Conservation (phyloP, 23 tunicate species). For the Trididemnum miniatum region DNA sequence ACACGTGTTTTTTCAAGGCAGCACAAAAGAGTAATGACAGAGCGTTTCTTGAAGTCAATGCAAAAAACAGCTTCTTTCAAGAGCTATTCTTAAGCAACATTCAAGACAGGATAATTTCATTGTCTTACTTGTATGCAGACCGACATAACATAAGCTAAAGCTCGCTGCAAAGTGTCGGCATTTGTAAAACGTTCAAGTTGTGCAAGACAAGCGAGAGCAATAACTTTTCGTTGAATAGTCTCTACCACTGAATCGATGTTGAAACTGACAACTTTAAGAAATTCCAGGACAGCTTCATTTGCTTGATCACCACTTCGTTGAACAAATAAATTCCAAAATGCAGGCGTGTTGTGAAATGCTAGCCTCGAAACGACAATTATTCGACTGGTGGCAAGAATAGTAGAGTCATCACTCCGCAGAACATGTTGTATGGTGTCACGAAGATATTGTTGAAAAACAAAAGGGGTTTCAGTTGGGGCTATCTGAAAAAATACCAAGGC, state of each 20-base stretch:
- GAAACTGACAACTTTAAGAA: constrained; percentile 12
- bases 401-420: neutral
- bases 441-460: constrained; percentile 34
- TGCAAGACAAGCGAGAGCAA: constrained; percentile 34
- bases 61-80: no score
- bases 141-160: constrained; percentile 7
- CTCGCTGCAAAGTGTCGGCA: neutral
- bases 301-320: neutral
- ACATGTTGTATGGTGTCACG: constrained; percentile 37
- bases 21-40: no score
- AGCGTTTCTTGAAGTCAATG: no score
- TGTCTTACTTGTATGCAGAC: constrained; percentile 36
- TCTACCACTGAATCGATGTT: constrained; percentile 42
- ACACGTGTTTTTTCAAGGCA: no score
- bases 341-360: constrained; percentile 21
- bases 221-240: constrained; percentile 21
- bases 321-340: constrained; percentile 17
- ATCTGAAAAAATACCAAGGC: constrained; percentile 8
- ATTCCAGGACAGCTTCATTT: constrained; percentile 12
- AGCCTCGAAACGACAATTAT: constrained; percentile 24
- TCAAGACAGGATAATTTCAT: no score
- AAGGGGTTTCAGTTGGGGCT: constrained; percentile 10
- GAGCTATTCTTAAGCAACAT: no score
- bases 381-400: constrained; percentile 26
- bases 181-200: neutral